Evolutionary conservation across 2,113 vertebrate genomes (phyloP).

Genomic region (Formicarius rufipectus): DNA sequence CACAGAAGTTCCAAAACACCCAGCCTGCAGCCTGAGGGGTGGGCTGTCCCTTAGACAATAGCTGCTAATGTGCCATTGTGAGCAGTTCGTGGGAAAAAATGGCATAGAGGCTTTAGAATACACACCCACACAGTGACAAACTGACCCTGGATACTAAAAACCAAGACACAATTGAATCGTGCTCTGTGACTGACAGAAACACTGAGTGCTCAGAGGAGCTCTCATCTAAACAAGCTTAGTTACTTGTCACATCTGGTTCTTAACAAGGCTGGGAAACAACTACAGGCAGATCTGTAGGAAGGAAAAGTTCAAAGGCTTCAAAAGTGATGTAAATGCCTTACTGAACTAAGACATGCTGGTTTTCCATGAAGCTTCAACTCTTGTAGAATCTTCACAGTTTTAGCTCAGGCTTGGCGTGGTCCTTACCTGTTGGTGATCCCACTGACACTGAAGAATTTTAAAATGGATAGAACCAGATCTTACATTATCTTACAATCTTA

Average conservation of each 20-base stretch:
- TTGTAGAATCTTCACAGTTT: neutral
- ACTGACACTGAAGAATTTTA: neutral
- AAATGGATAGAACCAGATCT: neutral
- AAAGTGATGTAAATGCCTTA: neutral
- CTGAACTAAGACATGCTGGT: neutral
- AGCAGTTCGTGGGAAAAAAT: too few species aligned
- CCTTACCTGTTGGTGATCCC: neutral
- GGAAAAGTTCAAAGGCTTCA: neutral
- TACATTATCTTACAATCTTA: neutral
- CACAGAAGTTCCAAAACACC: too few species aligned
- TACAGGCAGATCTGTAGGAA: neutral
- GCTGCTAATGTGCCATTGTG: too few species aligned
- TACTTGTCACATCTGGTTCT: neutral
- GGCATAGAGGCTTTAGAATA: too few species aligned
- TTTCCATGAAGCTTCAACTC: neutral
- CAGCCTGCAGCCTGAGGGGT: too few species aligned
- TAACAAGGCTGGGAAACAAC: neutral
- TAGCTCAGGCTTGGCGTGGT: neutral
- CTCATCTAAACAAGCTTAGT: neutral
- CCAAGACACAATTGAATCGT: neutral
- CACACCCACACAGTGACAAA: too few species aligned
- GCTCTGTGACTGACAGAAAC: neutral
- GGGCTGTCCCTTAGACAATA: too few species aligned
- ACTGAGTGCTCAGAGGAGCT: neutral
- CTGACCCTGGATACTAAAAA: too few species aligned